Percentiles rank a stretch among this genome's conserved stretches.
These are phyloP conservation scores for Chiroxiphia lanceolata DNA, from an alignment of 2,797 vertebrate species.

Conservation along the genomic window DNA sequence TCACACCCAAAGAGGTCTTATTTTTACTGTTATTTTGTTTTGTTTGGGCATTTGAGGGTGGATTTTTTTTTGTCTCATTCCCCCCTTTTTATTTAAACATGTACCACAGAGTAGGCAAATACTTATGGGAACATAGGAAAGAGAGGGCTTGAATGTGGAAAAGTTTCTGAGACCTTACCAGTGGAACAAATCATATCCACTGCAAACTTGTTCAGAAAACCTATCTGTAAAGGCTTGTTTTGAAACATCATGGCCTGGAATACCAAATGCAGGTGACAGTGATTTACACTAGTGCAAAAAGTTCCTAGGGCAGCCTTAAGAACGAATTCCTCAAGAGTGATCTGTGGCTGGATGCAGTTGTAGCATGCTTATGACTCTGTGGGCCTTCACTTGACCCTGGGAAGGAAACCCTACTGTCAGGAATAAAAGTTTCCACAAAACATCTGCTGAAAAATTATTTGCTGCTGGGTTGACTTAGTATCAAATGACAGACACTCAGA, in stretches of 20 bases:
- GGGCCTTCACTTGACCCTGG: not conserved
- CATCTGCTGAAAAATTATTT: slow-evolving; percentile 11
- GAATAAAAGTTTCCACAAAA: slow-evolving; percentile 38
- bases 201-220: not conserved
- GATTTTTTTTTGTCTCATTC: not conserved
- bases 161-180: not conserved
- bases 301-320: not conserved
- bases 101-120: not conserved
- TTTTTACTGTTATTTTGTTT: not conserved
- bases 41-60: not conserved
- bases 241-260: not conserved
- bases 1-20: not conserved
- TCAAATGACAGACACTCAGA: not conserved
- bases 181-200: not conserved
- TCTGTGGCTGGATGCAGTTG: not conserved
- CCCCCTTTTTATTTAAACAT: not conserved
- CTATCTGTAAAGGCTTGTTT: not conserved
- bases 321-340: not conserved
- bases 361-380: not conserved
- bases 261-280: not conserved
- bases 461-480: not conserved
- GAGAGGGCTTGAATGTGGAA: not conserved
- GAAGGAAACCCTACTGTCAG: not conserved
- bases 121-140: accelerated
- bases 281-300: not conserved